phyloP scores from a whole-genome alignment of 2,797 vertebrate genomes.

The Chanos chanos region DNA sequence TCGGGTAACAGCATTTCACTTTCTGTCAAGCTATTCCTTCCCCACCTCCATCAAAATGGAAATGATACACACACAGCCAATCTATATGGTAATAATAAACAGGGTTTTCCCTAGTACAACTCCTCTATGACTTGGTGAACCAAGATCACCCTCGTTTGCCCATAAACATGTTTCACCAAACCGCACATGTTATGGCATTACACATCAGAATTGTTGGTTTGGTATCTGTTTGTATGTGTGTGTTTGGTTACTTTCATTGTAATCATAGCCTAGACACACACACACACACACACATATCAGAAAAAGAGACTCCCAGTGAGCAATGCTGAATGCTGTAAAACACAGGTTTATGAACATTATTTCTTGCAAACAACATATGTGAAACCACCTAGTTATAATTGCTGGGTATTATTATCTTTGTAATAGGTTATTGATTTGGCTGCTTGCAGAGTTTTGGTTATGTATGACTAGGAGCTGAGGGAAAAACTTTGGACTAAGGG shows the following conservation, averaged over 20 bases:
- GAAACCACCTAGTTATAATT: slow-evolving; percentile 28
- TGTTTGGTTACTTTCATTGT: background rate
- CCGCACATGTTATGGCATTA: slow-evolving; percentile 12
- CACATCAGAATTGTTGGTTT: background rate
- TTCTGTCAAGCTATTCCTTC: slow-evolving; percentile 45
- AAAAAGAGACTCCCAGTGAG: background rate
- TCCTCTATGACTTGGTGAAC: slow-evolving; percentile 35
- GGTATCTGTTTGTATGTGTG: background rate
- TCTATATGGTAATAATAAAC: slow-evolving; percentile 75
- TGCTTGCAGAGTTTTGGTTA: slow-evolving; percentile 12
- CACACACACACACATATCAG: background rate
- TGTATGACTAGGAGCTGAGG: background rate
- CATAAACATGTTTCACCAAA: slow-evolving; percentile 8
- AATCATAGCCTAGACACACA: background rate
- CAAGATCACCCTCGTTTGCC: slow-evolving; percentile 3
- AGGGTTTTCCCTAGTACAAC: slow-evolving; percentile 45
- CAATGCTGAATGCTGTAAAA: slow-evolving; percentile 9
- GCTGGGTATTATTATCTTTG: slow-evolving; percentile 31
- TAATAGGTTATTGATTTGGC: slow-evolving; percentile 43
- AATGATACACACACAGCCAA: slow-evolving; percentile 64
- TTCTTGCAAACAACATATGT: background rate
- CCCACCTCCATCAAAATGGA: slow-evolving; percentile 65
- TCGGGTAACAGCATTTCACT: slow-evolving; percentile 41
- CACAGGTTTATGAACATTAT: slow-evolving; percentile 6
- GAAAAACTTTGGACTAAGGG: background rate